Conservation (phyloP, 2,797 vertebrate genomes). For the Borostomias antarcticus region DNA sequence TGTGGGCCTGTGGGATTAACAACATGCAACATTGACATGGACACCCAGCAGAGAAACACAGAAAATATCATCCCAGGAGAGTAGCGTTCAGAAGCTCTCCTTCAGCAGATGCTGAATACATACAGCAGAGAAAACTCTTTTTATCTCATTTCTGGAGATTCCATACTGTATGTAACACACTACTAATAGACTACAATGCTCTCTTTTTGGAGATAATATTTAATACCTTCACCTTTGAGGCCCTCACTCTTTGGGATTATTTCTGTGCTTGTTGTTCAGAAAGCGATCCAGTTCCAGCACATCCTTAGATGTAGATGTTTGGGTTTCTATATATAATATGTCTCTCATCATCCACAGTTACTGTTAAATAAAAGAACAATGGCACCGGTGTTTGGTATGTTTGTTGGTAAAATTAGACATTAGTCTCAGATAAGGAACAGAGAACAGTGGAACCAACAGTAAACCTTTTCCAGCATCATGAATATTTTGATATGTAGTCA, state of each 20-base stretch:
- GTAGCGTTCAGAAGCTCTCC: conserved; percentile 11
- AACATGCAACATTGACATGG: conserved; percentile 32
- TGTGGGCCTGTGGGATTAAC: conserved; percentile 56
- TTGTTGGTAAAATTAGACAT: not conserved
- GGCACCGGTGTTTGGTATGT: not conserved
- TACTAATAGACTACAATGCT: not conserved
- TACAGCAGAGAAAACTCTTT: not conserved
- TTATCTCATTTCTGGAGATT: not conserved
- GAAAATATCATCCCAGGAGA: conserved; percentile 16
- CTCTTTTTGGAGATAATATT: not conserved
- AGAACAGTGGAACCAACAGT: not conserved
- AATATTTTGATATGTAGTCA: not conserved
- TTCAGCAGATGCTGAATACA: conserved; percentile 23
- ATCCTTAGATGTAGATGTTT: no score
- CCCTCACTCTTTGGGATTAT: not conserved
- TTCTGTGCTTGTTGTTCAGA: not conserved
- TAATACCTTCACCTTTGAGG: not conserved
- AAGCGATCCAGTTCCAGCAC: no score
- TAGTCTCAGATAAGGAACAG: not conserved
- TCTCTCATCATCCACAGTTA: no score
- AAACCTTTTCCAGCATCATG: not conserved
- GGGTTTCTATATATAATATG: no score
- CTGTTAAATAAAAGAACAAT: no score
- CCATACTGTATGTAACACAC: not conserved
- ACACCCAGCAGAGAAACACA: conserved; percentile 29